Conservation (phyloP, 1,140 invertebrate genomes). For the Drosophila neocordata region DNA sequence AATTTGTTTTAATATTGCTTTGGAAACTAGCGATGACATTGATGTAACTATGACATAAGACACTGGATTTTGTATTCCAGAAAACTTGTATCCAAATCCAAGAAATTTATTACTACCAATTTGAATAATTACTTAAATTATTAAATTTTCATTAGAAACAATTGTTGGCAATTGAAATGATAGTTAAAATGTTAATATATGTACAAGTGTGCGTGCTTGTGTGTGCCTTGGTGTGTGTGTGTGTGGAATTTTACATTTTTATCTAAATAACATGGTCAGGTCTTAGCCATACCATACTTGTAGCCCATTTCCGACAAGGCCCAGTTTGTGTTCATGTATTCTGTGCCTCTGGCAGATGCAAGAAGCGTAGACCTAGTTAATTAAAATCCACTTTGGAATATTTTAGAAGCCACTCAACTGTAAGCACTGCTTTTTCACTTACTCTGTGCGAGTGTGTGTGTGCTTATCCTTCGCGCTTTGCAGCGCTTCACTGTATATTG, state of each 20-base stretch:
- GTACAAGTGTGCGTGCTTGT: too few species aligned
- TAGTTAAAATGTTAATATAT: neutral
- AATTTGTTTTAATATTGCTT: too few species aligned
- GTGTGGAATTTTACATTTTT: neutral
- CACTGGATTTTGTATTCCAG: too few species aligned
- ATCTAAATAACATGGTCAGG: neutral
- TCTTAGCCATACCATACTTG: neutral
- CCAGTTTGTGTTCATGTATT: conserved; percentile 1
- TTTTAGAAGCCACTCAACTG: conserved; percentile 18
- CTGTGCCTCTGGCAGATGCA: conserved; percentile 6
- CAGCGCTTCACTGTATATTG: conserved; percentile 3
- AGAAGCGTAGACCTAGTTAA: conserved; percentile 15
- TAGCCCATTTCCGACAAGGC: conserved; percentile 1
- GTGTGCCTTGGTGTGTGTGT: neutral
- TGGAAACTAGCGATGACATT: too few species aligned
- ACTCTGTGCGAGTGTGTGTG: conserved; percentile 6
- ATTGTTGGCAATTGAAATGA: neutral
- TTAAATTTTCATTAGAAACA: neutral
- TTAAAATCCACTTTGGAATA: conserved; percentile 25
- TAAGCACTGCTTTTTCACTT: conserved; percentile 9
- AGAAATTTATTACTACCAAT: too few species aligned
- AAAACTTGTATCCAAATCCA: too few species aligned
- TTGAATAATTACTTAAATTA: too few species aligned
- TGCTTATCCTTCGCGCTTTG: neutral
- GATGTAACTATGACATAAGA: too few species aligned